phyloP scores from a whole-genome alignment of 2,113 vertebrate genomes.

The Octodon degus region DNA sequence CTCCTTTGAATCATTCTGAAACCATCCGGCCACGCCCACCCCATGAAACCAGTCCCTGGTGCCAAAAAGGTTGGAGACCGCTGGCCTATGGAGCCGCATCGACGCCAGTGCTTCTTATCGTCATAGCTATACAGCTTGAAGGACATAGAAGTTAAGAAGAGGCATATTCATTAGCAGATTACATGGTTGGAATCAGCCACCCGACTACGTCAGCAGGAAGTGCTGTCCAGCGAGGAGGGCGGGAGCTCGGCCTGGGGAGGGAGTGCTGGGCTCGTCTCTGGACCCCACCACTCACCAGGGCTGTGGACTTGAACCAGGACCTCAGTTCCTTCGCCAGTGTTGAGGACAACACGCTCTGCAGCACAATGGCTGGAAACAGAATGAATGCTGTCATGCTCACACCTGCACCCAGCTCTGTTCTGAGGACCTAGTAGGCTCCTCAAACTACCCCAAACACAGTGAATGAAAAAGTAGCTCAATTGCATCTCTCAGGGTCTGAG shows the following conservation, averaged over 20 bases:
- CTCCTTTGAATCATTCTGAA: not conserved
- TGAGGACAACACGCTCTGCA: not conserved
- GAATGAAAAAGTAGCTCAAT: not conserved
- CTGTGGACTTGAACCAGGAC: not conserved
- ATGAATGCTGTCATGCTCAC: not conserved
- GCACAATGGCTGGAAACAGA: not conserved
- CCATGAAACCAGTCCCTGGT: not conserved
- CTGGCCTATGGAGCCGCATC: not conserved
- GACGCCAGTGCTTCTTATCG: not conserved
- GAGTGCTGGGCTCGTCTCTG: fast-evolving
- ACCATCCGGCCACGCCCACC: not conserved
- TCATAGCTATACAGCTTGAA: not conserved
- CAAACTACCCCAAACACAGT: fast-evolving
- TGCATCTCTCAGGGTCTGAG: not conserved
- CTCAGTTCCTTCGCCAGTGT: not conserved
- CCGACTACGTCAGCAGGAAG: fast-evolving
- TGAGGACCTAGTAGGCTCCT: fast-evolving
- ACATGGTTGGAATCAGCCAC: not conserved
- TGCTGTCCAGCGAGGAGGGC: fast-evolving
- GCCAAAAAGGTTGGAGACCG: not conserved
- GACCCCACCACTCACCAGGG: fast-evolving
- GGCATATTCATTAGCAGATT: fast-evolving
- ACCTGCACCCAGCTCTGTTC: not conserved
- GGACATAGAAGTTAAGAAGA: not conserved
- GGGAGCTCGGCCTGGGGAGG: fast-evolving